Conservation (phyloP, 1,140 invertebrate genomes). For the Macrocentrus cingulum region DNA sequence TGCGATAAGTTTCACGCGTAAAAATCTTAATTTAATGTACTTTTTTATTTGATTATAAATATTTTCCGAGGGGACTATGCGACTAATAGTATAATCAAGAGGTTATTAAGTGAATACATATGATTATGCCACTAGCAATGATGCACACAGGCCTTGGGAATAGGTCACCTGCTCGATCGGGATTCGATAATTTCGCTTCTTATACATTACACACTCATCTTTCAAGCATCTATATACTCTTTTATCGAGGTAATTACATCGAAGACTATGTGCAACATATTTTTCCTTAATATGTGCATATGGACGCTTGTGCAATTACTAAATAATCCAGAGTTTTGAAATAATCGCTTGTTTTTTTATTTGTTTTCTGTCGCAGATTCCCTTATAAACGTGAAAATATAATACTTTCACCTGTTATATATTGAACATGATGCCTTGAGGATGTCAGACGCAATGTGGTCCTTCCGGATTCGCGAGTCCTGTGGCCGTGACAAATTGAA, state of each 20-base stretch:
- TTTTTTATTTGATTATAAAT: too few species aligned
- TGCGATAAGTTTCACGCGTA: too few species aligned
- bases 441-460: neutral
- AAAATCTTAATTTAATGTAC: too few species aligned
- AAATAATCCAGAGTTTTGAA: neutral
- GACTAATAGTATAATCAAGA: too few species aligned
- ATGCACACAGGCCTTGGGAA: conserved; percentile 5
- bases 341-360: neutral
- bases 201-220: conserved; percentile 6
- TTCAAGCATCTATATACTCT: conserved; percentile 1
- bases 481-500: conserved; percentile 46
- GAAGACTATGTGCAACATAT: neutral
- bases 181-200: conserved; percentile 16
- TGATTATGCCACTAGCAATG: neutral
- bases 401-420: neutral
- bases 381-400: conserved; percentile 28
- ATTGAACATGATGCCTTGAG: neutral
- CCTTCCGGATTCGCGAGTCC: conserved; percentile 12
- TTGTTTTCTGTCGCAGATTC: conserved; percentile 20
- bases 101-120: neutral
- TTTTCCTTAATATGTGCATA: conserved; percentile 1
- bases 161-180: conserved; percentile 22
- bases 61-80: too few species aligned
- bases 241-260: conserved; percentile 16
- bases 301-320: neutral